Conservation (phyloP, 1,140 invertebrate genomes). For the Drosophila virilis region DNA sequence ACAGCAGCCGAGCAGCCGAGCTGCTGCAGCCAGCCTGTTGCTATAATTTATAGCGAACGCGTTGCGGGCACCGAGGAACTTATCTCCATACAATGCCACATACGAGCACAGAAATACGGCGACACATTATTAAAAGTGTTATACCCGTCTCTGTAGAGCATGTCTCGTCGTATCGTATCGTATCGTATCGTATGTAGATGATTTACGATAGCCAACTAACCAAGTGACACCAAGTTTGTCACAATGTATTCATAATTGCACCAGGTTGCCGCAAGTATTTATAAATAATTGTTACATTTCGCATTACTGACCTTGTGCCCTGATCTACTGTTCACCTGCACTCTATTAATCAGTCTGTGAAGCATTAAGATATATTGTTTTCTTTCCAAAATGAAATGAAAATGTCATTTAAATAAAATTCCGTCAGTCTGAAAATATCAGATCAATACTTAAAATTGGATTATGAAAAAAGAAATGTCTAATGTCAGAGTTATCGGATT, state of each 20-base stretch:
- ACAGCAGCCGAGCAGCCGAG: constrained; percentile 39
- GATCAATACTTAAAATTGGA: too few species aligned
- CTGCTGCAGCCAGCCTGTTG: constrained; percentile 39
- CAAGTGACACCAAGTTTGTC: constrained; percentile 35
- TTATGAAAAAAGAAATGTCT: too few species aligned
- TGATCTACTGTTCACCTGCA: neutral
- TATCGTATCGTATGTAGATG: constrained; percentile 13
- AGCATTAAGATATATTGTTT: neutral
- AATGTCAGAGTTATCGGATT: too few species aligned
- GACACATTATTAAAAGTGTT: constrained; percentile 72
- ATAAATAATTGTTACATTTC: constrained; percentile 8
- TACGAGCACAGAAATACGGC: constrained; percentile 45
- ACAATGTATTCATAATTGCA: constrained; percentile 19
- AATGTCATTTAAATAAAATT: neutral
- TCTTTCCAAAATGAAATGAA: neutral
- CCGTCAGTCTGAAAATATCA: too few species aligned
- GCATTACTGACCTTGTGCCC: constrained; percentile 6
- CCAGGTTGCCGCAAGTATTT: neutral
- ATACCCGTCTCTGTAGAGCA: constrained; percentile 45
- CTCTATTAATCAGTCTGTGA: neutral
- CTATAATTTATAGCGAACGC: constrained; percentile 70
- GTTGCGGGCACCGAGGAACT: constrained; percentile 58
- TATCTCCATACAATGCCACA: constrained; percentile 58
- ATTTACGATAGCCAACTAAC: constrained; percentile 32
- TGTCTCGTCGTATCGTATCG: constrained; percentile 10